Conservation (phyloP, 2,113 vertebrate genomes). For the Rhinoptilus africanus region DNA sequence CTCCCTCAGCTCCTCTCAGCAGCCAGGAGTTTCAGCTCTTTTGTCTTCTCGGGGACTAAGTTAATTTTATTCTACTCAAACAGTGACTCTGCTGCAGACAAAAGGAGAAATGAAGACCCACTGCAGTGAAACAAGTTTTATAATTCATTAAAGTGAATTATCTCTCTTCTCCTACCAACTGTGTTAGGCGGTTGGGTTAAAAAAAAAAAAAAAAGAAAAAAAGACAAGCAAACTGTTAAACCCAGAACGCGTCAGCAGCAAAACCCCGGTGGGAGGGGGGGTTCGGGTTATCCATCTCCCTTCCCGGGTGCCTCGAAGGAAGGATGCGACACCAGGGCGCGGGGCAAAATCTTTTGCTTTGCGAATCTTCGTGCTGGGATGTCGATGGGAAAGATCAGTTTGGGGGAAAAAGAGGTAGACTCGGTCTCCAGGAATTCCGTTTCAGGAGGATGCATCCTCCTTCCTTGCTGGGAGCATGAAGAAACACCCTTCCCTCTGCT, state of each 20-base stretch:
- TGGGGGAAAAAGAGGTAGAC: not conserved
- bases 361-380: not conserved
- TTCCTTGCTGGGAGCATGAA: not conserved
- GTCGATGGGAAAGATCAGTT: fast-evolving
- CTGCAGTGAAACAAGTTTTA: not conserved
- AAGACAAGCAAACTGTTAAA: not conserved
- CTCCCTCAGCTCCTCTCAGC: not conserved
- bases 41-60: not conserved
- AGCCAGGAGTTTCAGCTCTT: not conserved
- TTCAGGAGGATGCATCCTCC: not conserved
- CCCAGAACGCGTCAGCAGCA: not conserved
- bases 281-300: not conserved
- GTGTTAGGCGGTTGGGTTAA: not conserved
- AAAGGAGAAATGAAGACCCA: not conserved
- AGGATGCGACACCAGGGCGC: not conserved
- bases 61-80: not conserved
- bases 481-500: not conserved
- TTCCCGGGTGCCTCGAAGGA: not conserved
- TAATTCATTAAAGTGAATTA: constrained; percentile 11
- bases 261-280: not conserved
- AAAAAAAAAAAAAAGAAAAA: too few species aligned
- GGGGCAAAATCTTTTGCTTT: not conserved
- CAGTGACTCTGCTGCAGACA: not conserved
- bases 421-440: not conserved
- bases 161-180: not conserved